Conservation (phyloP, 1,140 invertebrate species). For the Diprion similis region DNA sequence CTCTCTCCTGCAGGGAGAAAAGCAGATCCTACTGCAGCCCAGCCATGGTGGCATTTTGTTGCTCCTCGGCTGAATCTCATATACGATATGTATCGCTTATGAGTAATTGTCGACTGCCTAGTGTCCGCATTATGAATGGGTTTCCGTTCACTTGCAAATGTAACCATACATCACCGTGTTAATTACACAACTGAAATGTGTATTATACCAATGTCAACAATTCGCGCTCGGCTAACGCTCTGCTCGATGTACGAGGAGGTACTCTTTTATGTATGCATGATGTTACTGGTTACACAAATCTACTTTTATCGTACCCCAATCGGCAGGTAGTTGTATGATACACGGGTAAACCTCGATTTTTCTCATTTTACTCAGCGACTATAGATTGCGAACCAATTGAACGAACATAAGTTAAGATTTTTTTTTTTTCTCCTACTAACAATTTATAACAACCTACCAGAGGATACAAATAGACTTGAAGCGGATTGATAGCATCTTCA, state of each 20-base stretch:
- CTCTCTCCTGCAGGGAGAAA: background rate
- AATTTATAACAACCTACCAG: too few relatives aligned
- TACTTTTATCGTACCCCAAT: too few relatives aligned
- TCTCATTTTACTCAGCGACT: too few relatives aligned
- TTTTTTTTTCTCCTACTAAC: too few relatives aligned
- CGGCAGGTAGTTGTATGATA: too few relatives aligned
- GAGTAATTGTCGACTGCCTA: slow-evolving; percentile 49
- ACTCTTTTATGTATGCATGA: background rate
- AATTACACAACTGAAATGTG: slow-evolving; percentile 49
- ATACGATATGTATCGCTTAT: slow-evolving; percentile 47
- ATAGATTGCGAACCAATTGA: background rate
- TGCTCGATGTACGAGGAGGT: background rate
- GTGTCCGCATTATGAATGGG: slow-evolving; percentile 47
- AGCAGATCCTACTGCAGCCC: background rate
- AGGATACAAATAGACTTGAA: too few relatives aligned
- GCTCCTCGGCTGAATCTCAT: slow-evolving; percentile 34
- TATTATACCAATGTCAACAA: slow-evolving; percentile 51
- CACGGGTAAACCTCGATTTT: too few relatives aligned
- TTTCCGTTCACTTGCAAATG: slow-evolving; percentile 46
- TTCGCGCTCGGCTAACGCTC: slow-evolving; percentile 20
- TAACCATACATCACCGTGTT: slow-evolving; percentile 47
- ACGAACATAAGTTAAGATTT: background rate
- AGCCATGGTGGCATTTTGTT: slow-evolving; percentile 28
- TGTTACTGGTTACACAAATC: too few relatives aligned
- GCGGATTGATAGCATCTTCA: too few relatives aligned